Percentiles rank a stretch among this genome's conserved stretches.
Evolutionary conservation across 1,140 invertebrate species (phyloP).

Genomic region (Mycetomoellerius zeteki): DNA sequence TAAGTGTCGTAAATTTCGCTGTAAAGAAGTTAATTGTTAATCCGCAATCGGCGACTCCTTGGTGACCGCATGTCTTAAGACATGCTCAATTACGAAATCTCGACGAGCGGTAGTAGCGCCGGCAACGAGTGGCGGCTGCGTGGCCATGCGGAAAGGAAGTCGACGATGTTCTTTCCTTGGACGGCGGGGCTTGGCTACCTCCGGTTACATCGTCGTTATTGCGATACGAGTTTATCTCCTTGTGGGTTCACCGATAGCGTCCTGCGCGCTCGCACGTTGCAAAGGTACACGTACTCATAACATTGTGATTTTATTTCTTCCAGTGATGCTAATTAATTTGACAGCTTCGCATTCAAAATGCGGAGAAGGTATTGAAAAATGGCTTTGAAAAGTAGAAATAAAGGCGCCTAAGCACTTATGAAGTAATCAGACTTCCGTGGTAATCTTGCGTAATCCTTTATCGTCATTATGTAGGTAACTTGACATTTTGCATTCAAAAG

Average conservation of each 20-base stretch:
- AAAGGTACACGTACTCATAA: background rate
- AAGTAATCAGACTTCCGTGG: background rate
- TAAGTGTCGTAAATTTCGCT: background rate
- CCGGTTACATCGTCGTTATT: slow-evolving; percentile 32
- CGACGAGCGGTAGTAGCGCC: background rate
- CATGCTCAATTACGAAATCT: slow-evolving; percentile 37
- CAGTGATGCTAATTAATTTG: background rate
- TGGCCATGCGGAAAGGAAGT: slow-evolving; percentile 49
- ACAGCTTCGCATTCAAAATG: background rate
- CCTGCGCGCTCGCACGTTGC: background rate
- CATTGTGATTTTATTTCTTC: background rate
- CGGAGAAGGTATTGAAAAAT: background rate
- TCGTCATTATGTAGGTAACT: background rate
- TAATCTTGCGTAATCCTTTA: slow-evolving; percentile 7
- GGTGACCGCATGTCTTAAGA: slow-evolving; percentile 2
- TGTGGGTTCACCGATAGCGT: slow-evolving; percentile 32
- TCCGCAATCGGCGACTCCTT: slow-evolving; percentile 14
- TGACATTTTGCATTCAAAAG: too few relatives aligned
- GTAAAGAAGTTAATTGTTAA: slow-evolving; percentile 31
- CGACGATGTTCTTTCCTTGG: slow-evolving; percentile 30
- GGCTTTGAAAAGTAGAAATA: background rate
- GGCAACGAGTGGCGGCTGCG: background rate
- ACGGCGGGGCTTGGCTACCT: slow-evolving; percentile 5
- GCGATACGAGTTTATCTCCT: slow-evolving; percentile 45
- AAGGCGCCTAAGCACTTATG: background rate